A percentile compares a stretch with the other conserved stretches of the same genome.
phyloP scores from a whole-genome alignment of 2,888 invertebrate species.

The Limenitis camilla region DNA sequence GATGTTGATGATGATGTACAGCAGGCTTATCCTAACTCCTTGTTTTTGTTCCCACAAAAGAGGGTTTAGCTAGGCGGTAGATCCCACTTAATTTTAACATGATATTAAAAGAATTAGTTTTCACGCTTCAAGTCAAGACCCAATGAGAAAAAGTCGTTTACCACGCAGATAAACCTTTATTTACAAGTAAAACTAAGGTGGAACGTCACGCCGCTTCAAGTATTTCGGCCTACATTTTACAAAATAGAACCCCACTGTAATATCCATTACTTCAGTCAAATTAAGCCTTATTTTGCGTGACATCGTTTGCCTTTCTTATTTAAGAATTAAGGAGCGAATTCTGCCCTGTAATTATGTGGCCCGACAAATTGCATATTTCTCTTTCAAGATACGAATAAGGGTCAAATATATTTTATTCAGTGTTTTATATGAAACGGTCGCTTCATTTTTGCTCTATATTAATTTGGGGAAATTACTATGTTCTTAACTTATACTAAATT shows the following conservation, averaged over 20 bases:
- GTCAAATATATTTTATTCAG: conserved; percentile 23
- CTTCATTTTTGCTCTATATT: conserved; percentile 10
- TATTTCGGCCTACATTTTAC: conserved; percentile 41
- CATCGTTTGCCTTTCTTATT: conserved; percentile 51
- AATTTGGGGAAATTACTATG: conserved; percentile 2
- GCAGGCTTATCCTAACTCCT: no score
- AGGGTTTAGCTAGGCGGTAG: no score
- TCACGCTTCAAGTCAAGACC: neutral
- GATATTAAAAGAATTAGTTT: no score
- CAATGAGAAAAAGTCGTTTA: neutral
- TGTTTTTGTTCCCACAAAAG: no score
- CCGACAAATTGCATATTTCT: conserved; percentile 42
- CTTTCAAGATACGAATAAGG: conserved; percentile 23
- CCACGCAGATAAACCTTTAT: conserved; percentile 6
- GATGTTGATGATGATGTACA: no score
- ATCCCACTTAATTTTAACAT: no score
- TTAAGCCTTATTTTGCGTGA: conserved; percentile 63
- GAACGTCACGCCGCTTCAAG: conserved; percentile 20
- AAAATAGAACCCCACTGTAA: conserved; percentile 40
- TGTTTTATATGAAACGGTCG: conserved; percentile 11
- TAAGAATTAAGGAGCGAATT: conserved; percentile 44
- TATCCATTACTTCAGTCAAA: conserved; percentile 57
- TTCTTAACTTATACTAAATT: no score
- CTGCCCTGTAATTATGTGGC: conserved; percentile 40
- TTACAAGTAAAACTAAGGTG: conserved; percentile 13